Evolutionary conservation across 1,140 invertebrate species (phyloP).

Genomic region (Caerostris darwini): DNA sequence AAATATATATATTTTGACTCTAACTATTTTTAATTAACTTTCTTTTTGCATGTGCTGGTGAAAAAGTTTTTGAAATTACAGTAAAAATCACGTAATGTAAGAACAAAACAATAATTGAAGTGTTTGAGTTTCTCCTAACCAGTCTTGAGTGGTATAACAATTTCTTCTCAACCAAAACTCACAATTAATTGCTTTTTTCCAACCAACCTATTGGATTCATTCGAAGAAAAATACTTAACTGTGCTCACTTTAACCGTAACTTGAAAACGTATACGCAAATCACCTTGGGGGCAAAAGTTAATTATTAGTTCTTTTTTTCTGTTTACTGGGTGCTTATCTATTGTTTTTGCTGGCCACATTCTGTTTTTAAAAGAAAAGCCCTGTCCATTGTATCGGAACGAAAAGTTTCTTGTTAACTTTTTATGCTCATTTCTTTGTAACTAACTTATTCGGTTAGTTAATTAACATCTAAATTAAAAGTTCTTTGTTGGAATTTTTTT

Average conservation of each 20-base stretch:
- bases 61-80: not conserved
- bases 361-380: not conserved
- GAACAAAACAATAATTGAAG: not conserved
- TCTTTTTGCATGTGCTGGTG: not conserved
- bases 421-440: not conserved
- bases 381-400: not conserved
- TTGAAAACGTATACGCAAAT: not conserved
- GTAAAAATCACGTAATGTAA: not conserved
- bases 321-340: not conserved
- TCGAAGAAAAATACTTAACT: not conserved
- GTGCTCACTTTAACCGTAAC: not conserved
- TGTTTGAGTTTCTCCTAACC: not conserved
- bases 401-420: not conserved
- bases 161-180: not conserved
- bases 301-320: not conserved
- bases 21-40: not conserved
- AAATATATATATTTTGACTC: not conserved
- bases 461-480: constrained; percentile 20
- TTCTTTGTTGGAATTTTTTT: not conserved
- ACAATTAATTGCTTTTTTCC: not conserved
- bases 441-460: not conserved
- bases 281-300: not conserved
- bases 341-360: not conserved
- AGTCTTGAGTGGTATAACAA: not conserved
- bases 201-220: not conserved